Conservation (phyloP, 2,113 vertebrate genomes). For the Passer domesticus region DNA sequence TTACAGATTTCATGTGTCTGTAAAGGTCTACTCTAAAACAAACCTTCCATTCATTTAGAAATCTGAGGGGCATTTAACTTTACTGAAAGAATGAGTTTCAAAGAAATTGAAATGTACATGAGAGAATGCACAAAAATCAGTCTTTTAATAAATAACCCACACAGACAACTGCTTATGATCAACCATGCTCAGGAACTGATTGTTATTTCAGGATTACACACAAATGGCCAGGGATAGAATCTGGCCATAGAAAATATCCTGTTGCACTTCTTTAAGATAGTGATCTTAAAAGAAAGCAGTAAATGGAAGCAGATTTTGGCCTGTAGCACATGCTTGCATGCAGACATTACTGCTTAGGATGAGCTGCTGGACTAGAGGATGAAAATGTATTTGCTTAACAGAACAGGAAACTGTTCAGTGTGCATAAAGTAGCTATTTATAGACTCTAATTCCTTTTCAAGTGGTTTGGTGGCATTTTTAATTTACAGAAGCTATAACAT, state of each 20-base stretch:
- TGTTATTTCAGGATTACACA: neutral
- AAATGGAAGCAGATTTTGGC: constrained; percentile 12
- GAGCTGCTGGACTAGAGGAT: neutral
- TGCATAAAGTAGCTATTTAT: constrained; percentile 1
- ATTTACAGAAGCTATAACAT: neutral
- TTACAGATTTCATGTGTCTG: neutral
- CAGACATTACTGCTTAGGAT: neutral
- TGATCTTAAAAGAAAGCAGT: neutral
- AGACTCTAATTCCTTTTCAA: neutral
- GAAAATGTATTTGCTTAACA: neutral
- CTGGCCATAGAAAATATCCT: neutral
- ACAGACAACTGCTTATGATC: neutral
- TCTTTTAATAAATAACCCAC: neutral
- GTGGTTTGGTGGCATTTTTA: neutral
- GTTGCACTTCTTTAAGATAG: neutral
- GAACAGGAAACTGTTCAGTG: neutral
- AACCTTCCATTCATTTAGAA: neutral
- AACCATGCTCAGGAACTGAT: neutral
- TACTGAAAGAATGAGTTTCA: neutral
- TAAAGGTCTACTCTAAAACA: neutral
- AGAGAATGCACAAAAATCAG: neutral
- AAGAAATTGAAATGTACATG: neutral
- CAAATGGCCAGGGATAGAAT: neutral
- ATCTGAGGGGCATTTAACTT: neutral
- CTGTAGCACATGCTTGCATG: neutral